Evolutionary conservation across 2,888 invertebrate genomes (phyloP).

Genomic region (Girardia tigrina): DNA sequence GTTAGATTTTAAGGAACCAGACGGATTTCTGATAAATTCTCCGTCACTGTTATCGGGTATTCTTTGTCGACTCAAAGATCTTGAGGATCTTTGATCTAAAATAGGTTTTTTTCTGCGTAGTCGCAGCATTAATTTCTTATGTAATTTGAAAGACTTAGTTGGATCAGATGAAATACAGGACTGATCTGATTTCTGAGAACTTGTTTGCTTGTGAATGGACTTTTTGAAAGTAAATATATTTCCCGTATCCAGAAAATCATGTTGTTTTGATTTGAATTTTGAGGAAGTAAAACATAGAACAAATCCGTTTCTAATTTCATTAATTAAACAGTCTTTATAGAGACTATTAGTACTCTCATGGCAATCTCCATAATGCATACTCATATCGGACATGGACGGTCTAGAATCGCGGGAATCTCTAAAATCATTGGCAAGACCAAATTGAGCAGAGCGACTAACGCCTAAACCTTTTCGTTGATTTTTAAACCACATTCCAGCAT

Average conservation of each 20-base stretch:
- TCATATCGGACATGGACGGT: conserved; percentile 38
- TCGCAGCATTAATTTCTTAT: not conserved
- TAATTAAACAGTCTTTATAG: conserved; percentile 52
- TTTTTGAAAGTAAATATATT: not conserved
- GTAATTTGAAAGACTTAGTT: conserved; percentile 6
- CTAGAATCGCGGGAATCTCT: conserved; percentile 56
- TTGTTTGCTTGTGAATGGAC: not conserved
- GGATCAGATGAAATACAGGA: not conserved
- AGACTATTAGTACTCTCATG: conserved; percentile 16
- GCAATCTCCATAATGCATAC: conserved; percentile 34
- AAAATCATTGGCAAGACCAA: conserved; percentile 73
- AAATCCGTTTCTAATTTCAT: conserved; percentile 89
- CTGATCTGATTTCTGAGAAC: conserved; percentile 13
- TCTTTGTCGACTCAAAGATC: conserved; percentile 2
- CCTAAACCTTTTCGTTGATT: conserved; percentile 93
- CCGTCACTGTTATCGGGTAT: not conserved
- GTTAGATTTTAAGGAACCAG: not conserved
- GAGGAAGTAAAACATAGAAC: conserved; percentile 67
- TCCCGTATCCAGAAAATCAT: not conserved
- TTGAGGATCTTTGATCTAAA: not conserved
- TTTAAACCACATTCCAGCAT: conserved; percentile 87
- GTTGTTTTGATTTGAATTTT: conserved; percentile 1
- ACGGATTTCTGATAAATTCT: conserved; percentile 3
- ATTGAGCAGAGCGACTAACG: conserved; percentile 78
- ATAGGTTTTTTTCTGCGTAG: conserved; percentile 1